Evolutionary conservation across 2,113 vertebrate species (phyloP).

Genomic region (Proteles cristata): DNA sequence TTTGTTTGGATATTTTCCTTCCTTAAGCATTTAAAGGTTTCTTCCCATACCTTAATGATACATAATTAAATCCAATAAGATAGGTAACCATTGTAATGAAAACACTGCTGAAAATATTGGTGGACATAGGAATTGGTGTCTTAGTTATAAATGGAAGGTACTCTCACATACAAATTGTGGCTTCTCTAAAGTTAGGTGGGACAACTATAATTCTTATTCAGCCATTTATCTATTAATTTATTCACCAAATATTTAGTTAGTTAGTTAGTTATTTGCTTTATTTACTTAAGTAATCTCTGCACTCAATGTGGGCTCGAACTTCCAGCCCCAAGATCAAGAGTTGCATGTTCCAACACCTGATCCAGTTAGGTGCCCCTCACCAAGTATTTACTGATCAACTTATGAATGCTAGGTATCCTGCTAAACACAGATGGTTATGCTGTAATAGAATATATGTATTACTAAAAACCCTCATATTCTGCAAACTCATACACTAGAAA

Average conservation of each 20-base stretch:
- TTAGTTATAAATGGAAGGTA: background rate
- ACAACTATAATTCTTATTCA: background rate
- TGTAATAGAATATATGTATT: background rate
- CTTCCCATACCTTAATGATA: conserved; percentile 17
- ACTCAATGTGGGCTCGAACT: no score
- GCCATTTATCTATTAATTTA: background rate
- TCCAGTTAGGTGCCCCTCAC: background rate
- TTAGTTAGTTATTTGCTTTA: no score
- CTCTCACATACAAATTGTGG: background rate
- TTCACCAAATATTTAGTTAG: no score
- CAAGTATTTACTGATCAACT: conserved; percentile 15
- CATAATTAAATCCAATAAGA: conserved; percentile 50
- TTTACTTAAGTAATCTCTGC: no score
- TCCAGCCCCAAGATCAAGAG: no score
- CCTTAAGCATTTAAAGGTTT: conserved; percentile 2
- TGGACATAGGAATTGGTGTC: background rate
- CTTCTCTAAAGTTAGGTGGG: conserved; percentile 5
- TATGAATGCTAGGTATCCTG: background rate
- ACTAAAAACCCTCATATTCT: background rate
- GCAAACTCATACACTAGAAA: background rate
- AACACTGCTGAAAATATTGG: conserved; percentile 9
- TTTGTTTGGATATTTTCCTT: conserved; percentile 2
- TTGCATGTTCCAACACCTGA: no score
- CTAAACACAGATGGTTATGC: background rate
- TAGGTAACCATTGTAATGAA: conserved; percentile 17